Conservation (phyloP, 2,888 invertebrate species). For the Plagodis pulveraria region DNA sequence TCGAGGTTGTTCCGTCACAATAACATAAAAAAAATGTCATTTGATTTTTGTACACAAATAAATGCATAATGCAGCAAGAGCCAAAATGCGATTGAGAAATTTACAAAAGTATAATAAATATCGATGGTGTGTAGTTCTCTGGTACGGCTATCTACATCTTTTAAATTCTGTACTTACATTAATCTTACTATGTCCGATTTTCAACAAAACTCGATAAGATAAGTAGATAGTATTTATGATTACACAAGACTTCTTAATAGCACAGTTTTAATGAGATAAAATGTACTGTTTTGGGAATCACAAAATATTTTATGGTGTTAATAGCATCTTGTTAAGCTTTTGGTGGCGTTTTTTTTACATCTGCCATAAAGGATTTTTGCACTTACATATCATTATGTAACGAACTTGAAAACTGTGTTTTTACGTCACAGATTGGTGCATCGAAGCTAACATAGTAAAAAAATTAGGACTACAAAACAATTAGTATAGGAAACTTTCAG, state of each 20-base stretch:
- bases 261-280: constrained; percentile 31
- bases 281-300: constrained; percentile 30
- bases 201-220: constrained; percentile 17
- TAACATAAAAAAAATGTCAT: too few species aligned
- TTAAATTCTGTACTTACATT: constrained; percentile 22
- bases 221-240: constrained; percentile 15
- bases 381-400: constrained; percentile 18
- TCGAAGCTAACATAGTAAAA: too few species aligned
- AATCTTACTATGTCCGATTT: constrained; percentile 21
- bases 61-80: too few species aligned
- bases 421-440: not conserved
- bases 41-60: too few species aligned
- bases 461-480: too few species aligned
- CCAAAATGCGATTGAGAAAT: too few species aligned
- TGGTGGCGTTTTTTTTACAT: constrained; percentile 15
- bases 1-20: too few species aligned
- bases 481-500: too few species aligned
- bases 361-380: constrained; percentile 8
- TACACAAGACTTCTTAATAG: constrained; percentile 33
- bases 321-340: constrained; percentile 27
- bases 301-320: constrained; percentile 23
- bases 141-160: constrained; percentile 8
- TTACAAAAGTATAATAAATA: not conserved
- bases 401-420: not conserved
- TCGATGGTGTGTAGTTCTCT: not conserved